phyloP scores from a whole-genome alignment of 2,113 vertebrate genomes.

The Casuarius casuarius region DNA sequence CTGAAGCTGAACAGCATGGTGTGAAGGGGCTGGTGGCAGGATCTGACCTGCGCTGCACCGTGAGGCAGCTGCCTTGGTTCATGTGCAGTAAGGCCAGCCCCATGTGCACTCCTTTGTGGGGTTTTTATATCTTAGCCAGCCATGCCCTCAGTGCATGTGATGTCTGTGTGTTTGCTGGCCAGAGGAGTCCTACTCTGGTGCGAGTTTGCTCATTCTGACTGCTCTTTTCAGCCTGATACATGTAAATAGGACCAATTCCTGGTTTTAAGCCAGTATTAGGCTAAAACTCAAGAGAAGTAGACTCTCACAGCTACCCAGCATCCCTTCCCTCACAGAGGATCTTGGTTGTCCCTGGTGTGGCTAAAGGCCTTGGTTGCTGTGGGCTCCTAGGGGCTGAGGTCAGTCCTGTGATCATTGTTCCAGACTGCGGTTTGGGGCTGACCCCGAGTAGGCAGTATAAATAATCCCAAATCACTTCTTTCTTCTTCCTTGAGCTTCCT shows the following conservation, averaged over 20 bases:
- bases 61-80: no score
- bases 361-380: neutral
- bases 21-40: neutral
- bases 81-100: neutral
- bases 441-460: conserved; percentile 56
- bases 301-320: neutral
- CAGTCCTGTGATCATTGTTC: neutral
- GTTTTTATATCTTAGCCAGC: neutral
- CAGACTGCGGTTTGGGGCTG: neutral
- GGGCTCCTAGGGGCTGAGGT: neutral
- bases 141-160: neutral
- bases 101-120: rapidly evolving
- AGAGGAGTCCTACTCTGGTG: rapidly evolving
- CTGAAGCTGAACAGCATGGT: neutral
- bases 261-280: neutral
- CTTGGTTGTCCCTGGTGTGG: neutral
- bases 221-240: neutral
- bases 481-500: neutral
- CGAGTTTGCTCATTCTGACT: neutral
- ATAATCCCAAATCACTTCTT: neutral
- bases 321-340: neutral
- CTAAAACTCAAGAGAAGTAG: neutral
- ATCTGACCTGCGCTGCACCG: neutral
- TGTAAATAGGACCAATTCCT: neutral
- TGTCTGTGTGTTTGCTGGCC: neutral